Conservation (phyloP, 2,113 vertebrate species). For the Gasterosteus aculeatus region DNA sequence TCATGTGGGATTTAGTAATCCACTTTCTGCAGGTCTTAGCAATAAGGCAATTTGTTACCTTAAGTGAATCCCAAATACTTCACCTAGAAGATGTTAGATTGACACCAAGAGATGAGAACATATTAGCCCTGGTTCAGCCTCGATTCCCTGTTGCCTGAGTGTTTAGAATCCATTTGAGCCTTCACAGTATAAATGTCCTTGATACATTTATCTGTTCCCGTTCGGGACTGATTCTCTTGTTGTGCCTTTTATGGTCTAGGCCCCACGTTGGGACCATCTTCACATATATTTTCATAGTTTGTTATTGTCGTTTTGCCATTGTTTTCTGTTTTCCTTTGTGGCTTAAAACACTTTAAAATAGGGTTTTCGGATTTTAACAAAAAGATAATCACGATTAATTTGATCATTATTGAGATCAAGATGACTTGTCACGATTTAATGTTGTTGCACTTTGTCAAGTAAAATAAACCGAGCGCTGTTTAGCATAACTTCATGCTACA, state of each 20-base stretch:
- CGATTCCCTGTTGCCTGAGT: not conserved
- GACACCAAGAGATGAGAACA: constrained; percentile 30
- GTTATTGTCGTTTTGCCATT: not conserved
- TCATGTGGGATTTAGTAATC: constrained; percentile 32
- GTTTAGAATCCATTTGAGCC: not conserved
- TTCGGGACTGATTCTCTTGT: not conserved
- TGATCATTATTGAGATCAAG: not conserved
- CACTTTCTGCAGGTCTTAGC: constrained; percentile 28
- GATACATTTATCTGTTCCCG: not conserved
- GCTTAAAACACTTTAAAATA: not conserved
- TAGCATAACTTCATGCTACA: not conserved
- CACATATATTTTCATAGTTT: not conserved
- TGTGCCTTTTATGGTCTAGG: not conserved
- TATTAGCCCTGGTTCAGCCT: not conserved
- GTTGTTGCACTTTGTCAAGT: not conserved
- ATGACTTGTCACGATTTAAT: not conserved
- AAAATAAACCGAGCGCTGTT: not conserved
- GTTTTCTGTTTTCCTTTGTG: not conserved
- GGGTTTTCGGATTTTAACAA: too few species aligned
- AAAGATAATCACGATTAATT: too few species aligned
- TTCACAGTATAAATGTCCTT: not conserved
- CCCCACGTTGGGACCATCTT: not conserved
- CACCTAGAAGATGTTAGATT: constrained; percentile 17
- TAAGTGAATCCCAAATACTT: constrained; percentile 33
- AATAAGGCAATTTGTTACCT: constrained; percentile 2